Evolutionary conservation across 2,888 invertebrate genomes (phyloP).

Genomic region (Drosophila nr. medialis): DNA sequence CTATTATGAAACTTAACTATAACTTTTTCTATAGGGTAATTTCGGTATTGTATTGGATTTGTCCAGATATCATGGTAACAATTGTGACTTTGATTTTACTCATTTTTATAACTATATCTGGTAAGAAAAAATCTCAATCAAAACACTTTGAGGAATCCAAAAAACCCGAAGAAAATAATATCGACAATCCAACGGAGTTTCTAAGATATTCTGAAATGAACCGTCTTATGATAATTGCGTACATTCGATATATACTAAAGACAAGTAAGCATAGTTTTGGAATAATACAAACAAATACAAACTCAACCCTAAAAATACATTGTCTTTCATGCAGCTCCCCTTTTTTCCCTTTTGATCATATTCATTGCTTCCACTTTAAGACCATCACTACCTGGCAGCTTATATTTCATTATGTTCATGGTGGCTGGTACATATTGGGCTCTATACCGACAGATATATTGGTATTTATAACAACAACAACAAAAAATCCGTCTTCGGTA

Average conservation of each 20-base stretch:
- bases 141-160: neutral
- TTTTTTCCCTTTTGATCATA: constrained; percentile 52
- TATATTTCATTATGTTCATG: constrained; percentile 94
- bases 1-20: neutral
- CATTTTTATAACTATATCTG: constrained; percentile 23
- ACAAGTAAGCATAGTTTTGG: constrained; percentile 43
- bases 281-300: too few relatives aligned
- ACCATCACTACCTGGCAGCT: constrained; percentile 91
- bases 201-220: constrained; percentile 50
- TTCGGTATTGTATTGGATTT: constrained; percentile 49
- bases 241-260: constrained; percentile 51
- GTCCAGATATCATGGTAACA: constrained; percentile 52
- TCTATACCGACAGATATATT: constrained; percentile 32
- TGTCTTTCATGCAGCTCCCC: constrained; percentile 47
- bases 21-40: constrained; percentile 20
- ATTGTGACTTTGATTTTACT: constrained; percentile 28
- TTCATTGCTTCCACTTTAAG: constrained; percentile 86
- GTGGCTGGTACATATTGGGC: constrained; percentile 93
- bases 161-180: neutral
- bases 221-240: constrained; percentile 54
- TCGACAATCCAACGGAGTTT: neutral
- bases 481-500: neutral
- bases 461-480: constrained; percentile 29
- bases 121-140: constrained; percentile 15
- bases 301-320: neutral